Conservation (phyloP, 2,113 vertebrate genomes). For the Stercorarius parasiticus region DNA sequence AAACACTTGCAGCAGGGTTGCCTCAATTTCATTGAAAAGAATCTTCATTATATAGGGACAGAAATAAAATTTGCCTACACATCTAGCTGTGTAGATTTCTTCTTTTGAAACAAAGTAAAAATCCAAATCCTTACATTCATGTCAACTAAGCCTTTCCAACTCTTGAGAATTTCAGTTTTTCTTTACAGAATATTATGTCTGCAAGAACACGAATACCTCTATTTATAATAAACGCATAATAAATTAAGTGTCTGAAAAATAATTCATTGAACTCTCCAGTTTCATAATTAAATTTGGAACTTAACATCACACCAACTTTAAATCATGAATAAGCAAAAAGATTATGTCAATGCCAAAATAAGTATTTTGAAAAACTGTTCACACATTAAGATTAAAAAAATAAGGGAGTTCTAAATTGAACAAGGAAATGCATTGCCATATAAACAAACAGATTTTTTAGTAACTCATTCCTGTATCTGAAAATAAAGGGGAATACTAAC, state of each 20-base stretch:
- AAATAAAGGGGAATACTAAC: not conserved
- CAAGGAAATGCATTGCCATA: not conserved
- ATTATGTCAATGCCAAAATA: not conserved
- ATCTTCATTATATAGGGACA: not conserved
- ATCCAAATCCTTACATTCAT: not conserved
- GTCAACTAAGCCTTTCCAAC: not conserved
- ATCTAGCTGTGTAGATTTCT: not conserved
- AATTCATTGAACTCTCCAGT: not conserved
- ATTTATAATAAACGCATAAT: not conserved
- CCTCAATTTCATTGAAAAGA: not conserved
- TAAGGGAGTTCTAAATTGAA: not conserved
- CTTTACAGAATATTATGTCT: not conserved
- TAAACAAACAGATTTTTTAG: not conserved
- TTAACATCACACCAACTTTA: not conserved
- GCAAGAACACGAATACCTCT: not conserved
- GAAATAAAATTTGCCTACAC: not conserved
- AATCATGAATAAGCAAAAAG: not conserved
- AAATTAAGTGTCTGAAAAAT: not conserved
- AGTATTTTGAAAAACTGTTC: not conserved
- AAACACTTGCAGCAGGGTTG: not conserved
- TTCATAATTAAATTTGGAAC: not conserved
- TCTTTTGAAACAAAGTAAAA: not conserved
- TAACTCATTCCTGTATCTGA: not conserved
- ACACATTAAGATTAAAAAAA: not conserved
- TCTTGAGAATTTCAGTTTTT: not conserved